These are phyloP conservation scores for Diaprepes abbreviatus DNA, from an alignment of 2,888 invertebrate genomes.

Conservation along the genomic window DNA sequence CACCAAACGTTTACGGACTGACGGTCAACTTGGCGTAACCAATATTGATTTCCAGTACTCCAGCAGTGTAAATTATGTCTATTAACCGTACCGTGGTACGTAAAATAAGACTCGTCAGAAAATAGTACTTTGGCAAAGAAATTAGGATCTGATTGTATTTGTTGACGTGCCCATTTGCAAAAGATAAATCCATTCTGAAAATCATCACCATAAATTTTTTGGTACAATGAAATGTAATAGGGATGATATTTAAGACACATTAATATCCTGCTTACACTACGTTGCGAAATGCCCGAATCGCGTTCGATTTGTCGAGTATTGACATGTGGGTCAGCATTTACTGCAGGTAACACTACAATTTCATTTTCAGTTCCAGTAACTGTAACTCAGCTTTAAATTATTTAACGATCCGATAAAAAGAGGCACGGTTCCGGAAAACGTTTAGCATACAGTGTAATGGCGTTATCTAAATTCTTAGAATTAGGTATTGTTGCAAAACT, in stretches of 20 bases:
- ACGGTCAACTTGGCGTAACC: conserved; percentile 6
- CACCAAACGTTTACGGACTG: too few relatives aligned
- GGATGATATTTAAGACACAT: background rate
- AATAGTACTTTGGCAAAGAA: background rate
- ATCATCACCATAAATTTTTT: background rate
- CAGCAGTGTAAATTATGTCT: background rate
- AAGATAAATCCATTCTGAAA: background rate
- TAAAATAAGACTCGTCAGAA: background rate
- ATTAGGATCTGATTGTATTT: too few relatives aligned
- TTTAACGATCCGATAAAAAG: too few relatives aligned
- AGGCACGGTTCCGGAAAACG: too few relatives aligned
- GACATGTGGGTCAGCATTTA: background rate
- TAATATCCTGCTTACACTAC: background rate
- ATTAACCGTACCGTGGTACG: background rate
- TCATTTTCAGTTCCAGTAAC: background rate
- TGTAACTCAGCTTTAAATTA: too few relatives aligned
- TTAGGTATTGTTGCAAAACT: too few relatives aligned
- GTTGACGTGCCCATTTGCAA: background rate
- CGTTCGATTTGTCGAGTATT: background rate
- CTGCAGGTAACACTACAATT: background rate
- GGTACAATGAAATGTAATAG: conserved; percentile 3
- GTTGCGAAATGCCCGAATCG: background rate
- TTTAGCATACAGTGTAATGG: too few relatives aligned
- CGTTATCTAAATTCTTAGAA: too few relatives aligned
- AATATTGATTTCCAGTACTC: background rate